Evolutionary conservation across 2,888 invertebrate species (phyloP).

Genomic region (Tinea semifulvella): DNA sequence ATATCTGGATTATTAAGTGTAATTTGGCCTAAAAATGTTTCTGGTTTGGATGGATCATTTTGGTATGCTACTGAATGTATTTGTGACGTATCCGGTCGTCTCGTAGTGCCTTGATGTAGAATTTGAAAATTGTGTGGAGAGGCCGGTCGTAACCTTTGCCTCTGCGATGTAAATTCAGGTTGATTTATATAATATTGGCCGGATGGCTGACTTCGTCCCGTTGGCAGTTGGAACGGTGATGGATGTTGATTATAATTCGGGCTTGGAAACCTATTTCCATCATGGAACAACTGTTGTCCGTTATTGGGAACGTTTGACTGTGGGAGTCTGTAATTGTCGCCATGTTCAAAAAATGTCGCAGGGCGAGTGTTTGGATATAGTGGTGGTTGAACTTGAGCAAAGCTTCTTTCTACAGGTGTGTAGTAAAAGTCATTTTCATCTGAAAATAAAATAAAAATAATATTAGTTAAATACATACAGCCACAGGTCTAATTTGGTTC

Average conservation of each 20-base stretch:
- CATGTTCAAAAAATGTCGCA: slow-evolving; percentile 45
- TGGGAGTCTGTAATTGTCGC: slow-evolving; percentile 37
- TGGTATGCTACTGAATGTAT: slow-evolving; percentile 66
- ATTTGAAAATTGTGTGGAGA: slow-evolving; percentile 55
- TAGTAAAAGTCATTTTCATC: slow-evolving; percentile 58
- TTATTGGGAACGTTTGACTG: slow-evolving; percentile 28
- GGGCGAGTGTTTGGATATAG: slow-evolving; percentile 49
- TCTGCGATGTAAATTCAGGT: slow-evolving; percentile 47
- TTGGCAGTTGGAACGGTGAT: slow-evolving; percentile 56
- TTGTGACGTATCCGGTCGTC: slow-evolving; percentile 63
- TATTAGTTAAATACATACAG: background rate
- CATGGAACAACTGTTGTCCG: slow-evolving; percentile 41
- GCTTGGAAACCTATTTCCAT: slow-evolving; percentile 48
- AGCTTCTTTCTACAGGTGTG: slow-evolving; percentile 58
- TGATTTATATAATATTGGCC: slow-evolving; percentile 56
- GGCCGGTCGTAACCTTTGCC: slow-evolving; percentile 49
- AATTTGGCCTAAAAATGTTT: slow-evolving; percentile 70
- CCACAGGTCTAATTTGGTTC: too few species aligned
- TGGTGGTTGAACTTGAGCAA: slow-evolving; percentile 62
- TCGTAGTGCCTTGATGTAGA: slow-evolving; percentile 56
- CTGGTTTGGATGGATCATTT: slow-evolving; percentile 68
- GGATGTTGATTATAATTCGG: slow-evolving; percentile 61
- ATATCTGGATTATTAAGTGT: slow-evolving; percentile 69
- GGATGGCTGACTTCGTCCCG: slow-evolving; percentile 56
- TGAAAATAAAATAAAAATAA: slow-evolving; percentile 36